Evolutionary conservation across 2,888 invertebrate genomes (phyloP).

Genomic region (Cephus runcator): DNA sequence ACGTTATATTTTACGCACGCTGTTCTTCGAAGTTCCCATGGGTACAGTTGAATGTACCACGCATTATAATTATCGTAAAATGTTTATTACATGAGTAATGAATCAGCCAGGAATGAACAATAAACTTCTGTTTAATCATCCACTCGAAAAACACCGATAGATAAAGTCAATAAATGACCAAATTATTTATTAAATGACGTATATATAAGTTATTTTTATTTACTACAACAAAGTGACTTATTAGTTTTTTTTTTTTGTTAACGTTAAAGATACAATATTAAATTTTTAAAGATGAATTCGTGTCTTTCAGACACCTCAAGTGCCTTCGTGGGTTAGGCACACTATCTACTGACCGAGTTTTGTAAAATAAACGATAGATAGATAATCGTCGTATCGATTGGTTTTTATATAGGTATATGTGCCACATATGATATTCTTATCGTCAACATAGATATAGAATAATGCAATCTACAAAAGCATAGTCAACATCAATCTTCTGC

Average conservation of each 20-base stretch:
- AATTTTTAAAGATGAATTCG: neutral
- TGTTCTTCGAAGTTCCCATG: neutral
- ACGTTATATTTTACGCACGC: neutral
- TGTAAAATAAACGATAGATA: neutral
- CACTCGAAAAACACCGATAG: too few relatives aligned
- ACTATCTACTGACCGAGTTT: neutral
- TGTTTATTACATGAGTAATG: neutral
- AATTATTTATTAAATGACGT: neutral
- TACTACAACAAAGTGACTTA: neutral
- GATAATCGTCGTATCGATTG: neutral
- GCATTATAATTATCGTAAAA: neutral
- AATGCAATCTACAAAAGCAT: neutral
- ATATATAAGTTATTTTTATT: neutral
- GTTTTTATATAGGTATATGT: neutral
- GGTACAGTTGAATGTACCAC: neutral
- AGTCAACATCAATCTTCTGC: neutral
- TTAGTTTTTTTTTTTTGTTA: neutral
- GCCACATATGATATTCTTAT: neutral
- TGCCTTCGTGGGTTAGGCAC: too few relatives aligned
- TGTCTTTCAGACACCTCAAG: too few relatives aligned
- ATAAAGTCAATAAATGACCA: too few relatives aligned
- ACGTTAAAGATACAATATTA: neutral
- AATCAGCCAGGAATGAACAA: neutral
- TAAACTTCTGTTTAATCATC: neutral
- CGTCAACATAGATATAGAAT: neutral